Percentiles rank a stretch among this genome's conserved stretches.
These are phyloP conservation scores for Petrocephalus schoutedeni DNA, from an alignment of 2,797 vertebrate genomes.

Conservation along the genomic window DNA sequence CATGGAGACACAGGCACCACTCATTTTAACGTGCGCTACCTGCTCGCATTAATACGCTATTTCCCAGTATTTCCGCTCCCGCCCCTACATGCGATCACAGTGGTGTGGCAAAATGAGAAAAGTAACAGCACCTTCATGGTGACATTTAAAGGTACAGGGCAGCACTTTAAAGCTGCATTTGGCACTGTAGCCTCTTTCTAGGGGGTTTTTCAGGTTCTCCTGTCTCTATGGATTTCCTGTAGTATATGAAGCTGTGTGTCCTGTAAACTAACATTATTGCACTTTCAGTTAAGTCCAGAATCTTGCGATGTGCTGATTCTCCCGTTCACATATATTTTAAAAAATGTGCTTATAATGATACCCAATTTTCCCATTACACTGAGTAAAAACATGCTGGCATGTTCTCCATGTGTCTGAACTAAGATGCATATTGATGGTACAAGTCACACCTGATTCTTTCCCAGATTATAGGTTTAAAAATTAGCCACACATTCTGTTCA, in stretches of 20 bases:
- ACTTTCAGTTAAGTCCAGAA: neutral
- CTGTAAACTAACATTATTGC: neutral
- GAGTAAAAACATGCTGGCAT: neutral
- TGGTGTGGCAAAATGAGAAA: neutral
- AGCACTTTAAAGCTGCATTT: neutral
- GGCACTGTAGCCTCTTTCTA: neutral
- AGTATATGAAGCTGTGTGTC: neutral
- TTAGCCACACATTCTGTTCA: conserved; percentile 34
- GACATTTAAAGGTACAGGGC: neutral
- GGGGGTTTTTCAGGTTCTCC: neutral
- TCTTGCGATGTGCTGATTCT: neutral
- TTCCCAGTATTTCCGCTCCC: neutral
- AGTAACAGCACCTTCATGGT: neutral
- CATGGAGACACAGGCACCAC: neutral
- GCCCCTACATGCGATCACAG: neutral
- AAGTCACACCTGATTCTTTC: conserved; percentile 22
- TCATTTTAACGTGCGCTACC: neutral
- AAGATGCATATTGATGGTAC: conserved; percentile 9
- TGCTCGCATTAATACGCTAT: neutral
- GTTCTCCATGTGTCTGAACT: neutral
- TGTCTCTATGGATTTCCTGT: neutral
- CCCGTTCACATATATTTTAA: neutral
- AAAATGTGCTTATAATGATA: neutral
- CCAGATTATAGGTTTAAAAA: conserved; percentile 36
- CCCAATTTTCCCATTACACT: neutral